phyloP scores from a whole-genome alignment of 2,888 invertebrate species.

The Morinoia aosen region DNA sequence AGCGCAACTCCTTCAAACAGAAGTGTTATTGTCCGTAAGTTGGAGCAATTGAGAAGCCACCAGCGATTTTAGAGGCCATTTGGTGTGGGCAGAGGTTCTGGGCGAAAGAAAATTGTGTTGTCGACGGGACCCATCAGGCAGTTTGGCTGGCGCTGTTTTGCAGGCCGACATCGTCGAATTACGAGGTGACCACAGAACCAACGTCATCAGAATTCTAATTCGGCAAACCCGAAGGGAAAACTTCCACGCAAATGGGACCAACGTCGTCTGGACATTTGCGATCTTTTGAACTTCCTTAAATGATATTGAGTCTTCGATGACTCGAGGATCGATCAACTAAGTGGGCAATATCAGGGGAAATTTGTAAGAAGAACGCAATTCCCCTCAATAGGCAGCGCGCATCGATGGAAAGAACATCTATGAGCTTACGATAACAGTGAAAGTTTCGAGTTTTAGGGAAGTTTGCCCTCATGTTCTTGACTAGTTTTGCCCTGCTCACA shows the following conservation, averaged over 20 bases:
- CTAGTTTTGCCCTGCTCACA: neutral
- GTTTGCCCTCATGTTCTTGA: neutral
- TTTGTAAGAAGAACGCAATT: neutral
- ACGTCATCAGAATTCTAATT: constrained; percentile 5
- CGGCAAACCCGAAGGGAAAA: neutral
- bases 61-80: neutral
- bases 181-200: neutral
- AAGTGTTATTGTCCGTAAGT: neutral
- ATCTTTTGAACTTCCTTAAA: neutral
- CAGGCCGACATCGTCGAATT: neutral
- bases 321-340: neutral
- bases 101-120: constrained; percentile 7
- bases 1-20: neutral
- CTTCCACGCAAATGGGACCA: neutral
- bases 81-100: neutral
- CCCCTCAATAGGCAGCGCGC: neutral
- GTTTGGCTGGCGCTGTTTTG: constrained; percentile 12
- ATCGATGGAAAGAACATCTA: neutral
- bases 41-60: constrained; percentile 2
- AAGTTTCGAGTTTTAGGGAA: neutral
- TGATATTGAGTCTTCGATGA: neutral
- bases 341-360: neutral
- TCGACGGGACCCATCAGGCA: neutral
- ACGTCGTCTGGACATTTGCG: neutral
- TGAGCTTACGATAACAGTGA: neutral